Evolutionary conservation across 1,140 invertebrate genomes (phyloP).

Genomic region (Drosophila asahinai): DNA sequence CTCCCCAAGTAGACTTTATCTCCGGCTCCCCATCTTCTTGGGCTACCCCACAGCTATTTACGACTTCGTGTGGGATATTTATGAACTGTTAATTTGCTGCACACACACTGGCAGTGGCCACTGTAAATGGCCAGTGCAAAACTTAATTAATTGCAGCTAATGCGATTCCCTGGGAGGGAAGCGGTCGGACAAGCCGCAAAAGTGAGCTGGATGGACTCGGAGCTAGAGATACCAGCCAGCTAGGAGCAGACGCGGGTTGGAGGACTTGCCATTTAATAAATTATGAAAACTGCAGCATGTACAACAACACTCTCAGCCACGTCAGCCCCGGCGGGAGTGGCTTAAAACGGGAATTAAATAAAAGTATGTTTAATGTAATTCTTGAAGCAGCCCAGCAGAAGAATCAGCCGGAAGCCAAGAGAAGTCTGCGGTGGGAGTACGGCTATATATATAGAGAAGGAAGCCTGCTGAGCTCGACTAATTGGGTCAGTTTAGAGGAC

Average conservation of each 20-base stretch:
- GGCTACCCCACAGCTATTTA: slow-evolving; percentile 49
- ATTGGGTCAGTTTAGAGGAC: slow-evolving; percentile 33
- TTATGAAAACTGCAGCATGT: slow-evolving; percentile 65
- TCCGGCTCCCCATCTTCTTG: not conserved
- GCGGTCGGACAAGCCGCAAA: slow-evolving; percentile 46
- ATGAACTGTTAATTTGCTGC: slow-evolving; percentile 76
- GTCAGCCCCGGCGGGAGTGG: slow-evolving; percentile 8
- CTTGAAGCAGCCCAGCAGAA: slow-evolving; percentile 39
- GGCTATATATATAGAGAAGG: not conserved
- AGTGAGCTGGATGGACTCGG: slow-evolving; percentile 32
- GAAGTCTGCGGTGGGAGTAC: not conserved
- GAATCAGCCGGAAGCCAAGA: slow-evolving; percentile 38
- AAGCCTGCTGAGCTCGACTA: slow-evolving; percentile 19
- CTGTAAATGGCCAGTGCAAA: slow-evolving; percentile 68
- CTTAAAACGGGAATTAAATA: slow-evolving; percentile 71
- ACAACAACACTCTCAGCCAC: slow-evolving; percentile 27
- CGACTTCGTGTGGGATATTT: slow-evolving; percentile 59
- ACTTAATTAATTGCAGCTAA: slow-evolving; percentile 82
- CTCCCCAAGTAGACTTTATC: not conserved
- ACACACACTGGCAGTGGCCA: slow-evolving; percentile 52
- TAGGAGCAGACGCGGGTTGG: slow-evolving; percentile 5
- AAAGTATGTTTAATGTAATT: slow-evolving; percentile 80
- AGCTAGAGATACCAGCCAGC: slow-evolving; percentile 25
- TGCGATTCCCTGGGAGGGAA: slow-evolving; percentile 51
- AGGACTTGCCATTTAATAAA: slow-evolving; percentile 58